These are phyloP conservation scores for Dryoscopus gambensis DNA, from an alignment of 2,113 vertebrate species.

Conservation along the genomic window DNA sequence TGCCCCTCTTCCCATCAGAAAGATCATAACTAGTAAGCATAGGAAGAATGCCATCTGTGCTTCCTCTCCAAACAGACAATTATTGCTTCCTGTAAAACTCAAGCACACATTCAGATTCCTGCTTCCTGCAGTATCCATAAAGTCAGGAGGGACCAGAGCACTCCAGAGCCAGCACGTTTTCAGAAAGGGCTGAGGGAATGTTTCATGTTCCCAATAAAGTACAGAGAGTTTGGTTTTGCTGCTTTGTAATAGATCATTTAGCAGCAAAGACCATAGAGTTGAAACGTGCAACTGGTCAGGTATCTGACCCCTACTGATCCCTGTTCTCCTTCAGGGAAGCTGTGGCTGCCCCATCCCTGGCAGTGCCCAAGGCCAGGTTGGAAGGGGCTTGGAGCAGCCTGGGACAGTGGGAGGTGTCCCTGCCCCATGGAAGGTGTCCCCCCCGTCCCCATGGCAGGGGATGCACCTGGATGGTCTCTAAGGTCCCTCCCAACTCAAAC, in stretches of 20 bases:
- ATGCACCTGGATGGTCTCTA: rapidly evolving
- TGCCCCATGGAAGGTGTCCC: no score
- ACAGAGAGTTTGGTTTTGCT: background rate
- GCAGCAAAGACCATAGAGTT: background rate
- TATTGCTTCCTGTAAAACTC: background rate
- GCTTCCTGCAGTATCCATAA: background rate
- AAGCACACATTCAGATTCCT: background rate
- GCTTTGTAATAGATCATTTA: background rate
- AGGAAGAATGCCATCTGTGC: background rate
- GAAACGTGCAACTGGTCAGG: background rate
- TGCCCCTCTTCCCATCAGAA: background rate
- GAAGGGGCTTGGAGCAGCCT: rapidly evolving
- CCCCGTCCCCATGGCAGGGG: no score
- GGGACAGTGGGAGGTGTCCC: background rate
- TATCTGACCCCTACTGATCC: background rate
- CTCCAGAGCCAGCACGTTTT: background rate
- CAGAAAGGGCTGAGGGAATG: background rate
- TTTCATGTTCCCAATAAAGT: background rate
- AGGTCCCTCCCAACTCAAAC: background rate
- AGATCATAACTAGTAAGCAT: background rate
- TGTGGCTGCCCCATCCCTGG: background rate
- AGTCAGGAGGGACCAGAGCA: background rate
- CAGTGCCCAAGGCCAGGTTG: background rate
- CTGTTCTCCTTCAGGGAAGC: background rate
- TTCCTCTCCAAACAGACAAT: background rate